Evolutionary conservation across 1,140 invertebrate genomes (phyloP), one percentile per base, ranked within the genome.

Genomic region (Drosophila nannoptera): DNA sequence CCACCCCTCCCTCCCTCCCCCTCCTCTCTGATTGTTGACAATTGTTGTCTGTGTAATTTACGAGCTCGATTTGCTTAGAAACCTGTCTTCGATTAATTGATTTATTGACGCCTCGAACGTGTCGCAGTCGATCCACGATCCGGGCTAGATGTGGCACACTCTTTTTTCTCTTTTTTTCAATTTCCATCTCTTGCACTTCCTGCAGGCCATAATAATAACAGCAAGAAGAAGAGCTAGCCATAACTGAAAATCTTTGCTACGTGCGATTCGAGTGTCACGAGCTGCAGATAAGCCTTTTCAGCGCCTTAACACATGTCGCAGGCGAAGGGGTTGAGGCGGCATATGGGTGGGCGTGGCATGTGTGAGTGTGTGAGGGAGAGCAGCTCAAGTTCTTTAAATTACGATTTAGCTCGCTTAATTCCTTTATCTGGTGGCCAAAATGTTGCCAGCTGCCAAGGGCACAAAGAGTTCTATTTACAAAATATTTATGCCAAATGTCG

Each of bases 401-500:
- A 22, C 16, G 22, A 54, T 71, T 60, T 58, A 73, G 60, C 58
- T 40, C 46, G 31, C 46, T 65, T 73, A 78, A 83, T 80, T 63
- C 81, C 76, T 72, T 72, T 82, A 82, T 78, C 67, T 83, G 42
- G 63, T 12, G 63, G 45, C 6, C 32, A 42, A 49, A 52, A 78
- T 66, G 55, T 16, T 40, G 58, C 33, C 58, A 60, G 54, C 56
- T 59, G 55, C 16, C 50, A 55, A 32, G n/a, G 53, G 53, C 53
- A 55, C 53, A 43, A 56, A 36, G 40, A 43, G 40, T 45, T 33
- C 16, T 14, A 80, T 86, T 84, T 84, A 84, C 76, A 55, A 86
- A 84, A 84, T 84, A 84, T 84, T 84, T 86, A 74, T 86, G 76
- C 73, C 80, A 86, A 83, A 86, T 84, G 81, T 76, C 73, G 62